A percentile compares a stretch with the other conserved stretches of the same genome.
phyloP scores from a whole-genome alignment of 2,797 vertebrate genomes.

The Halcyon badia region DNA sequence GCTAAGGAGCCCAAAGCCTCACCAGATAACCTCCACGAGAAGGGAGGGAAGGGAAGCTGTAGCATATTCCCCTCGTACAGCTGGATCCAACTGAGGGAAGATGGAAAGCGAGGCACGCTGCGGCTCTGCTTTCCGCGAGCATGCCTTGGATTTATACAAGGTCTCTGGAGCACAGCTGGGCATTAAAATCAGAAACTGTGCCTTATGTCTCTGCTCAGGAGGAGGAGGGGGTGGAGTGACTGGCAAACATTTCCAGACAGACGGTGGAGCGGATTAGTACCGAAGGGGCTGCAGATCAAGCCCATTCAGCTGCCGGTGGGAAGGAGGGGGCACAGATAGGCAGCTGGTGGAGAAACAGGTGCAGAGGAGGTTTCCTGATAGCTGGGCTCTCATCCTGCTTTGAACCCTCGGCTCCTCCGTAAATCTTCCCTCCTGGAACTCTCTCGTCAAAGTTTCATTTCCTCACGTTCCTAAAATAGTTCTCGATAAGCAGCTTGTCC shows the following conservation, averaged over 20 bases:
- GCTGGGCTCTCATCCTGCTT: conserved; percentile 32
- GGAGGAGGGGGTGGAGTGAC: not conserved
- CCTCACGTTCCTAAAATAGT: conserved; percentile 60
- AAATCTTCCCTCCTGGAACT: conserved; percentile 68
- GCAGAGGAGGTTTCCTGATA: conserved; percentile 60
- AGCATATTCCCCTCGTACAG: fast-evolving
- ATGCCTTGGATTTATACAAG: not conserved
- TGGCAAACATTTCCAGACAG: conserved; percentile 57
- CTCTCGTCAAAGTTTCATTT: conserved; percentile 58
- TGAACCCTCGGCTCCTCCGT: conserved; percentile 56
- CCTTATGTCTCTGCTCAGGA: not conserved
- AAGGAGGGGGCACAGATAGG: not conserved
- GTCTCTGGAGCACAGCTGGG: conserved; percentile 56
- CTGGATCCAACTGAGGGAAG: not conserved
- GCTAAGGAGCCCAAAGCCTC: not conserved
- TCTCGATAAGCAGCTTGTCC: conserved; percentile 35
- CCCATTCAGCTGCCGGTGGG: conserved; percentile 44
- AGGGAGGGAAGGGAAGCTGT: not conserved
- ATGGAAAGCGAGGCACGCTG: not conserved
- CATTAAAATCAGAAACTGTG: conserved; percentile 30
- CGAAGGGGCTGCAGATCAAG: not conserved
- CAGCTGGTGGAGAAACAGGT: conserved; percentile 73
- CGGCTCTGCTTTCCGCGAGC: not conserved
- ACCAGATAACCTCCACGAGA: not conserved
- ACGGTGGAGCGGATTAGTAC: conserved; percentile 11